phyloP scores from a whole-genome alignment of 2,888 invertebrate genomes.

The Leptopilina myrica region DNA sequence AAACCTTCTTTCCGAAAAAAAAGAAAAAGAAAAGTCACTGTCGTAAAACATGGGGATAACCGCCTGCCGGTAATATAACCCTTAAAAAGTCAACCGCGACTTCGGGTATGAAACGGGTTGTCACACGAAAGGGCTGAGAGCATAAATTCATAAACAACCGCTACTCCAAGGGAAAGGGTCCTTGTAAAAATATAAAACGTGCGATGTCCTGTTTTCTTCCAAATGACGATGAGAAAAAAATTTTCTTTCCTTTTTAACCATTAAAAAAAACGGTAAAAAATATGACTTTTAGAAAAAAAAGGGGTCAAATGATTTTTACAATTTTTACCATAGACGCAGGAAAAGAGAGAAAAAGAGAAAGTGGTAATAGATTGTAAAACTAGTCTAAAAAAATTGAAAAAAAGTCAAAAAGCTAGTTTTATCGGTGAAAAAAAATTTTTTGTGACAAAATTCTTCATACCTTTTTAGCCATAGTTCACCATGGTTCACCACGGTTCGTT shows the following conservation, averaged over 20 bases:
- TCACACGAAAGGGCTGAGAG: constrained; percentile 51
- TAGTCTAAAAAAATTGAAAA: constrained; percentile 25
- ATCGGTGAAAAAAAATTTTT: no score
- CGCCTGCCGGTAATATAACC: constrained; percentile 62
- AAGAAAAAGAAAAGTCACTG: constrained; percentile 46
- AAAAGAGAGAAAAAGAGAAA: constrained; percentile 21
- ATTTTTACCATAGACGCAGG: constrained; percentile 4
- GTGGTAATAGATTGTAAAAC: constrained; percentile 43
- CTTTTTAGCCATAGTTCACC: no score
- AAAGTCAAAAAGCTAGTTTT: no score
- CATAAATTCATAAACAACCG: constrained; percentile 73
- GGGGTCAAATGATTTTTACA: constrained; percentile 43
- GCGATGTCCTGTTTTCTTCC: constrained; percentile 42
- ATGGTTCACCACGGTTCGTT: no score
- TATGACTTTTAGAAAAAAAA: constrained; percentile 11
- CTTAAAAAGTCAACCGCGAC: constrained; percentile 57
- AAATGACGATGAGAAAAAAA: constrained; percentile 29
- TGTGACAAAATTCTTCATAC: no score
- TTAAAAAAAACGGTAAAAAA: constrained; percentile 12
- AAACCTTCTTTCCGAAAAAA: constrained; percentile 19
- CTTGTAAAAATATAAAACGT: constrained; percentile 49
- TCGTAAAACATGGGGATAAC: constrained; percentile 61
- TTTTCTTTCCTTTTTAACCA: neutral
- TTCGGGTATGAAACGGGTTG: constrained; percentile 56
- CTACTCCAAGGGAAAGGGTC: constrained; percentile 55